These are phyloP conservation scores for Dascyllus trimaculatus DNA, from an alignment of 2,113 vertebrate genomes.

Conservation along the genomic window DNA sequence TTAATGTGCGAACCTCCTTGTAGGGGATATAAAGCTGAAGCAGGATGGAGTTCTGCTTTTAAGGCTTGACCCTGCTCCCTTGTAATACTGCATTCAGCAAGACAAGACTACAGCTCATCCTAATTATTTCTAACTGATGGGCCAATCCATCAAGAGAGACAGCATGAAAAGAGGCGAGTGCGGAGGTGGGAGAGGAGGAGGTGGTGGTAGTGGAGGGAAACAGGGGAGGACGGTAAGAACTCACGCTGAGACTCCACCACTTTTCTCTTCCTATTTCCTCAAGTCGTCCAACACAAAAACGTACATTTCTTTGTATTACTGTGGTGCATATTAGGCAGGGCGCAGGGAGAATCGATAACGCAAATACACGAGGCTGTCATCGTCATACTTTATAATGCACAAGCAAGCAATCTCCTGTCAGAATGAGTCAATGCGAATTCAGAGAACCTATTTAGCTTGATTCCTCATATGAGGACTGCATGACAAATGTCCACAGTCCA, in stretches of 20 bases:
- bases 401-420: conserved; percentile 32
- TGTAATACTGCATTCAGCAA: conserved; percentile 75
- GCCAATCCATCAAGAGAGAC: conserved; percentile 81
- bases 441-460: conserved; percentile 62
- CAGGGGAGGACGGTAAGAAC: conserved; percentile 33
- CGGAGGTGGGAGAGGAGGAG: conserved; percentile 4
- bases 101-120: conserved; percentile 79
- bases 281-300: not conserved
- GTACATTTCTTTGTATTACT: not conserved
- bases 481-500: conserved; percentile 66
- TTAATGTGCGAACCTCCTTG: conserved; percentile 14
- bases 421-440: conserved; percentile 55
- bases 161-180: conserved; percentile 41
- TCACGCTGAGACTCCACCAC: conserved; percentile 34
- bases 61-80: conserved; percentile 71
- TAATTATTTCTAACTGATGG: conserved; percentile 86
- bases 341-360: conserved; percentile 24
- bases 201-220: conserved; percentile 19
- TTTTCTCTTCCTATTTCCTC: not conserved
- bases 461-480: conserved; percentile 61
- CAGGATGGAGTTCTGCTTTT: conserved; percentile 70
- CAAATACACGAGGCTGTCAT: conserved; percentile 17
- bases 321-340: not conserved
- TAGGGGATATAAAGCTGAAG: conserved; percentile 58
- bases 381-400: conserved; percentile 20